Evolutionary conservation across 2,888 invertebrate species (phyloP), one percentile per base, ranked within the genome.

Genomic region (Tetrapedia diversipes): DNA sequence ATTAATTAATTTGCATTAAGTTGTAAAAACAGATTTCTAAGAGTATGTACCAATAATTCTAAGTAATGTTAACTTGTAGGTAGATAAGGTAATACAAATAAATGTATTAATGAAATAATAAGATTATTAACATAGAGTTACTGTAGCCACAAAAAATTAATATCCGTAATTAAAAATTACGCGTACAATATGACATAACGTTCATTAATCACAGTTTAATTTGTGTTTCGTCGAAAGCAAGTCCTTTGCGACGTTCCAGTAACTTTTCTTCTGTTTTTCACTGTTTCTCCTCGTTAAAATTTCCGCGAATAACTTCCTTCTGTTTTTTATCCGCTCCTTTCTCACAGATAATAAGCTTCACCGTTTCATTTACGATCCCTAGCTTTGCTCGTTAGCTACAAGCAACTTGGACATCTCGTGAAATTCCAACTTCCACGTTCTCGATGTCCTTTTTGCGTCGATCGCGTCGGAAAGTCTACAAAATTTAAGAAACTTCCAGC

Each of bases 351-450:
- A 29, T 60, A 61, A 10, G 41, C n/a, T 56, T 4, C 7, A 32
- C 39, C 24, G 11, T 49, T 32, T 56, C 19, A 56, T 56, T 67
- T 56, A 56, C 29, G 37, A 54, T 45, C 11, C 22, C 6, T 34
- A 10, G n/a, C 16, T 29, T 14, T n/a, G 65, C 14, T 54, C 14
- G 34, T 64, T 45, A 47, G 1, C 27, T 43, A 2, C 10, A 4
- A 37, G 29, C 22, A 37, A 64, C 22, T 47, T 39, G 22, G 29
- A n/a, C 24, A 32, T 19, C 22, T 10, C 47, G 8, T 6, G 16
- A 47, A 29, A 65, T 56, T 47, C 10, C 22, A n/a, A 37, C 54
- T 45, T 29, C 3, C 6, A 37, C 11, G 14, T 37, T 45, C 45
- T 41, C n/a, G 4, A 37, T 65, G 8, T 39, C 8, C 14, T 22